Base-by-base conservation (phyloP, 2,888 invertebrate species). In the Heterodera filipjevi region DNA sequence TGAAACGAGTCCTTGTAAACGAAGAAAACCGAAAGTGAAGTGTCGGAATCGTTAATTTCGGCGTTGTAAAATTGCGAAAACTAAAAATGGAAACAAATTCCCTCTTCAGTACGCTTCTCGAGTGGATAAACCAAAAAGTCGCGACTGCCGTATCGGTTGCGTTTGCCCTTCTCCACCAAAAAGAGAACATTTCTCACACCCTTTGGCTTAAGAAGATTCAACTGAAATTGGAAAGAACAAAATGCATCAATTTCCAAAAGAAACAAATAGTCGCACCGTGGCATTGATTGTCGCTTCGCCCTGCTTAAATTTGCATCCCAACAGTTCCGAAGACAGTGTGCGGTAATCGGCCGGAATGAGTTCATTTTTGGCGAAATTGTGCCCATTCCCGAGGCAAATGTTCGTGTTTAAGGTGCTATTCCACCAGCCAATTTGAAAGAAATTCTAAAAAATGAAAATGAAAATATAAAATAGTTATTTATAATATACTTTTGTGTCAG, bases 61-160 rank as follows among this genome's bases (percentile, higher is more conserved):
- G 87, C 86, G 77, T 86, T 86, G 78, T 82, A 85, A 76, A 87
- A 87, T 14, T 86, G 83, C 19, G 85, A 80, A 71, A 85, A 87
- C 83, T 85, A 79, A 77, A 84, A 82, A n/a, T n/a, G 19, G 49
- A 71, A 32, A 35, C n/a, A 6, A 44, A 59, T 75, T n/a, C n/a
- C n/a, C n/a, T n/a, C n/a, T n/a, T n/a, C n/a, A n/a, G n/a, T n/a
- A n/a, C n/a, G n/a, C n/a, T n/a, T n/a, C n/a, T 30, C 22, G 66
- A 66, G 16, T n/a, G n/a, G 32, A 27, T 10, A 76, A 22, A 78
- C 78, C 77, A 78, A 77, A 66, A 46, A 78, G 76, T 78, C 70
- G 35, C 32, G 76, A 64, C 19, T 76, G n/a, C 66, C 68, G n/a
- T 77, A 64, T n/a, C 27, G 14, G 46, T 77, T 77, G 39, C 6